Evolutionary conservation across 2,888 invertebrate genomes (phyloP).

Genomic region (Elaeidobius kamerunicus): DNA sequence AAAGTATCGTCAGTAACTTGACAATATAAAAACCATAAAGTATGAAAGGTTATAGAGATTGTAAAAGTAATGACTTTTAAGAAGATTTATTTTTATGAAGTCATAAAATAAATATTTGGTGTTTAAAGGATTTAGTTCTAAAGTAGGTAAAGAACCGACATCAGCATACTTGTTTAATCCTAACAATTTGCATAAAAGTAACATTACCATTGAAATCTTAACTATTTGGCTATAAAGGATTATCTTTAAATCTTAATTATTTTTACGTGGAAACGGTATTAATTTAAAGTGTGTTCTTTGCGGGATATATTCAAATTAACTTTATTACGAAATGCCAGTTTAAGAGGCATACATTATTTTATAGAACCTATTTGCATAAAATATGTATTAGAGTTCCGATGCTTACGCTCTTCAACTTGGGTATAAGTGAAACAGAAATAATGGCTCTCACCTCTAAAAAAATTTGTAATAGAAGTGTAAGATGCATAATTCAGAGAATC

Average conservation of each 20-base stretch:
- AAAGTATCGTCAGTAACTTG: neutral
- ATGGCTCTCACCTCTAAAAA: too few species aligned
- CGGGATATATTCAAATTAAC: conserved; percentile 28
- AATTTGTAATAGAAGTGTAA: too few species aligned
- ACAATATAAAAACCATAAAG: conserved; percentile 7
- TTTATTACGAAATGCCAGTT: conserved; percentile 27
- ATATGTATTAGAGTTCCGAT: conserved; percentile 8
- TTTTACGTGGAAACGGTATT: conserved; percentile 28
- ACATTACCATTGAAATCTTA: conserved; percentile 25
- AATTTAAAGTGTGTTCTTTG: conserved; percentile 28
- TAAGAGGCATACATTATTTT: conserved; percentile 24
- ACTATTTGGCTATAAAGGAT: conserved; percentile 27
- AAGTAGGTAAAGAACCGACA: conserved; percentile 22
- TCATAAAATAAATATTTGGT: conserved; percentile 21
- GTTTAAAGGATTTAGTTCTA: conserved; percentile 13
- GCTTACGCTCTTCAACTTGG: too few species aligned
- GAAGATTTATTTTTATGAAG: conserved; percentile 17
- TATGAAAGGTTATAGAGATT: neutral
- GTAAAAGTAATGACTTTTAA: conserved; percentile 6
- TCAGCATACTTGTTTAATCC: conserved; percentile 19
- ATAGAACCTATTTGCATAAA: conserved; percentile 17
- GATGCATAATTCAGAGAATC: too few species aligned
- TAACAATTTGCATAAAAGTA: conserved; percentile 27
- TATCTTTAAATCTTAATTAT: conserved; percentile 31
- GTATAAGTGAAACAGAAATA: too few species aligned